These are phyloP conservation scores for Galeopsomyia nigrocyanea DNA, from an alignment of 2,888 invertebrate genomes.

Conservation along the genomic window DNA sequence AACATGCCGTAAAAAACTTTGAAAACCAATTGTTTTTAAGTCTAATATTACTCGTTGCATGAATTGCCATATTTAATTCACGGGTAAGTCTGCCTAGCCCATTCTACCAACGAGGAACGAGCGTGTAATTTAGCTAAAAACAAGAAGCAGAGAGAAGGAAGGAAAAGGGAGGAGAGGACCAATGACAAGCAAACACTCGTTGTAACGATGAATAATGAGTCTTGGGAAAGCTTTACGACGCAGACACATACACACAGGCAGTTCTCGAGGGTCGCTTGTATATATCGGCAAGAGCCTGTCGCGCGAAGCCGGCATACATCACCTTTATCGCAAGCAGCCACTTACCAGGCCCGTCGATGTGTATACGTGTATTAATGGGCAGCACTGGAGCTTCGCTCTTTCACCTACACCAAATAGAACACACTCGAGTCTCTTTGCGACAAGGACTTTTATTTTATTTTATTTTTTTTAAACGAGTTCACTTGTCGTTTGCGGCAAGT, in stretches of 20 bases:
- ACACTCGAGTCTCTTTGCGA: background rate
- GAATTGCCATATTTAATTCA: no score
- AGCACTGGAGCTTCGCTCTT: conserved; percentile 23
- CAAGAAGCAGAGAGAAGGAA: no score
- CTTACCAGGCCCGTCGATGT: conserved; percentile 34
- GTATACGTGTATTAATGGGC: conserved; percentile 56
- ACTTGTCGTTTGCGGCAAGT: no score
- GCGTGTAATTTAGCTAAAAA: no score
- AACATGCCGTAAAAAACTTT: no score
- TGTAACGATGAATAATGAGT: conserved; percentile 46
- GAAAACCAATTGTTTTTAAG: no score
- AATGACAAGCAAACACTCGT: conserved; percentile 36
- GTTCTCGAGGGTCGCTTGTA: conserved; percentile 42
- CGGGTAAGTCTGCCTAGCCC: no score
- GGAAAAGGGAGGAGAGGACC: background rate
- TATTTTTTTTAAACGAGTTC: no score
- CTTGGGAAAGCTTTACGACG: conserved; percentile 33
- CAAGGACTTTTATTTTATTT: no score
- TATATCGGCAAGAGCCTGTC: conserved; percentile 32
- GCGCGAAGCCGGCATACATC: conserved; percentile 50
- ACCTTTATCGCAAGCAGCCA: conserved; percentile 57
- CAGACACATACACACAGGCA: no score
- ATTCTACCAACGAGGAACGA: no score
- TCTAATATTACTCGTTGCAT: no score
- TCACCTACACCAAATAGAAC: background rate